Evolutionary conservation across 2,113 vertebrate species (phyloP), one percentile per base, ranked within the genome.

Genomic region (Charadrius vociferus): DNA sequence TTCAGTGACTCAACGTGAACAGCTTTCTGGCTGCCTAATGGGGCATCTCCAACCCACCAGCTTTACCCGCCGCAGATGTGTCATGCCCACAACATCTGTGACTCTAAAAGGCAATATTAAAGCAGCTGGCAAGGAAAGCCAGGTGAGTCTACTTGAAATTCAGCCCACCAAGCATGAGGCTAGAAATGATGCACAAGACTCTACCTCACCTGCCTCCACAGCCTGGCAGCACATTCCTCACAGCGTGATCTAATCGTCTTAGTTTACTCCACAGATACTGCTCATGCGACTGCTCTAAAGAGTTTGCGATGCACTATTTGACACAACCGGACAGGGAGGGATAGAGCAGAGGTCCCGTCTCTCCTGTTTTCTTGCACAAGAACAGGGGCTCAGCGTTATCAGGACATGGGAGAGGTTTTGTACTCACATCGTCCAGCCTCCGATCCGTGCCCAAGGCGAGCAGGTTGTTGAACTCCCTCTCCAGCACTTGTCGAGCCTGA

Each of bases 401-500:
- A 12, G 66, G 43, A n/a, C 53, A 55, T 6, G 7, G 36, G 29
- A 52, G 73, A 90, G 45, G 45, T 65, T 59, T 75, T 39, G 36
- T 87, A 98, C 98, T 98, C 98, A 99, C 99, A 87, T 99, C 99
- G n/a, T 99, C 99, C 91, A 99, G 97, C 83, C 98, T 98, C 39
- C 99, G 98, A 96, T 99, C 99, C 0, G 99, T 99, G 82, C 99
- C 99, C 98, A 99, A 96, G 49, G 99, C 99, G 41, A 99, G 97
- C 75, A 99, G 93, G 95, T 99, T 99, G 98, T 99, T 99, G 98
- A 99, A 99, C 90, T 99, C 99, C 96, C 99, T 98, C 94, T 99
- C 99, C 97, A 99, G 98, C 92, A 99, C 99, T 93, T 99, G 99
- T n/a, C 99, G 98, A 72, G 99, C 99, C 99, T 99, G 84, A 52